Conservation (phyloP, 2,888 invertebrate species). For the Cheilosia grossa region DNA sequence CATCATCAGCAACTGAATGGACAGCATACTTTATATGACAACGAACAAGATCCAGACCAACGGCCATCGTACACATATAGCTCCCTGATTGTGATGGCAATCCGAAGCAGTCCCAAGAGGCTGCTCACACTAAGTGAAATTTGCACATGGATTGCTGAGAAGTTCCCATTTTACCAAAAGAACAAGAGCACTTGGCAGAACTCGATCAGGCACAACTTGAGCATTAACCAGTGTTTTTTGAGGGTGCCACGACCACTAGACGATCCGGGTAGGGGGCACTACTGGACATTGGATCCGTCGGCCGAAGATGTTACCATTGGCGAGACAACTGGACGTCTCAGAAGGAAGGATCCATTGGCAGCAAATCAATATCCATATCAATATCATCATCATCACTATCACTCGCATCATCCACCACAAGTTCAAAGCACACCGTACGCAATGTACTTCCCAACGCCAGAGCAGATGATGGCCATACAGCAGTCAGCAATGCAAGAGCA, state of each 20-base stretch:
- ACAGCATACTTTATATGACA: not conserved
- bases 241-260: slow-evolving; percentile 97
- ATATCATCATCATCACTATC: slow-evolving; percentile 59
- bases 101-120: slow-evolving; percentile 95
- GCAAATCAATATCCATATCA: slow-evolving; percentile 77
- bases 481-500: slow-evolving; percentile 51
- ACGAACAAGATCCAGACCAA: slow-evolving; percentile 38
- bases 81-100: slow-evolving; percentile 99
- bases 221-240: slow-evolving; percentile 96
- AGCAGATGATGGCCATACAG: slow-evolving; percentile 69
- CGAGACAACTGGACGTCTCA: slow-evolving; percentile 96
- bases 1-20: not conserved
- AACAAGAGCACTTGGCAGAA: slow-evolving; percentile 99
- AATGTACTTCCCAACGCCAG: slow-evolving; percentile 78
- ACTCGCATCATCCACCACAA: slow-evolving; percentile 56
- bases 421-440: slow-evolving; percentile 75
- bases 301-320: slow-evolving; percentile 98
- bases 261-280: slow-evolving; percentile 99
- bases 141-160: slow-evolving; percentile 98
- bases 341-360: slow-evolving; percentile 84
- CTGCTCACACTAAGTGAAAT: slow-evolving; percentile 96
- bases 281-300: slow-evolving; percentile 98
- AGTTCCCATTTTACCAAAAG: slow-evolving; percentile 97
- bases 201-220: slow-evolving; percentile 85
- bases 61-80: slow-evolving; percentile 97